Evolutionary conservation across 2,797 vertebrate species (phyloP).

Genomic region (Hydrolagus colliei): DNA sequence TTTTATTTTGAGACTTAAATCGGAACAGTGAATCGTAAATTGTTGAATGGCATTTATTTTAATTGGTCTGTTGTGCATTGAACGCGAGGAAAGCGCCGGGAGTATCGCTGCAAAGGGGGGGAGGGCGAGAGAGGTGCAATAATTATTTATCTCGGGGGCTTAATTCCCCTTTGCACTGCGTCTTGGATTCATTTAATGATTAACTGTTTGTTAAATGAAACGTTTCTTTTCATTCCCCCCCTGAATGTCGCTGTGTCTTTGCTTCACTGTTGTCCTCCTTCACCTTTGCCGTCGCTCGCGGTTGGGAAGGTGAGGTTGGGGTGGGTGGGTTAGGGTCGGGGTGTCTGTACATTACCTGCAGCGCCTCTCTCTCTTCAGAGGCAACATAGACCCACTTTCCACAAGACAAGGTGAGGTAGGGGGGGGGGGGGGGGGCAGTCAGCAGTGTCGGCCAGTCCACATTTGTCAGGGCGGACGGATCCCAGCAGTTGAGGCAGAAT

Average conservation of each 20-base stretch:
- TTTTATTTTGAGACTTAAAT: neutral
- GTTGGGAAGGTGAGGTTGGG: neutral
- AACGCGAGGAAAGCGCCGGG: no score
- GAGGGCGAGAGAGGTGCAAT: no score
- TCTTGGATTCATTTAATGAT: neutral
- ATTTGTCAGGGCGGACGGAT: neutral
- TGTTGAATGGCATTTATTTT: neutral
- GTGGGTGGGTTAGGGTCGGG: no score
- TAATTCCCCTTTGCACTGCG: no score
- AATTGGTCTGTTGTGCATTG: no score
- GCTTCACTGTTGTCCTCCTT: neutral
- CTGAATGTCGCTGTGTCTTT: neutral
- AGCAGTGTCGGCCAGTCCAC: neutral
- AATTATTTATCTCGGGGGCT: neutral
- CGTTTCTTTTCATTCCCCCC: neutral
- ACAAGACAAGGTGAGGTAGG: neutral
- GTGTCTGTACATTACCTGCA: neutral
- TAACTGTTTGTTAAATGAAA: neutral
- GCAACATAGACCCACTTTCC: neutral
- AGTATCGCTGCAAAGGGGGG: no score
- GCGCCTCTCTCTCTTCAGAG: neutral
- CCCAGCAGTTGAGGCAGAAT: neutral
- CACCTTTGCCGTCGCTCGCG: neutral
- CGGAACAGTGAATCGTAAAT: neutral
- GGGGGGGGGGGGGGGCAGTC: neutral